Percentiles rank a stretch among this genome's conserved stretches.
These are phyloP conservation scores for Drosophila sturtevanti DNA, from an alignment of 1,140 invertebrate species.

Conservation along the genomic window DNA sequence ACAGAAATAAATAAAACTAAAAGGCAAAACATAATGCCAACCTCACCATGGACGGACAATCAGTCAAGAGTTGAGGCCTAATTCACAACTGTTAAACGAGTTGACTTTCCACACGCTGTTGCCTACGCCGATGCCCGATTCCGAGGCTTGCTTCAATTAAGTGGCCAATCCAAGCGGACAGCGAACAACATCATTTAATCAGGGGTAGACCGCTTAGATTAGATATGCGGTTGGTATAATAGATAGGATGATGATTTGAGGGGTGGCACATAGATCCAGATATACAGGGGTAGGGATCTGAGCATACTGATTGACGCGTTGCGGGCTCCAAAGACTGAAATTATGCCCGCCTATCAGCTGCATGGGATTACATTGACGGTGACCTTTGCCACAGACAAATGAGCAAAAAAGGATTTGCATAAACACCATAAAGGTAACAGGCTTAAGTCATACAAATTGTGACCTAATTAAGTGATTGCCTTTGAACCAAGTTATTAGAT, in stretches of 20 bases:
- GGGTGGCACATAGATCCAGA: background rate
- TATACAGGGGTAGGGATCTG: background rate
- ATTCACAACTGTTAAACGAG: conserved; percentile 26
- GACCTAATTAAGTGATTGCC: background rate
- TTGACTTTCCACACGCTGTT: conserved; percentile 16
- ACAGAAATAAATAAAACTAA: conserved; percentile 22
- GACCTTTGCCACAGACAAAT: conserved; percentile 1
- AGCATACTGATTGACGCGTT: conserved; percentile 6
- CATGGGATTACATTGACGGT: background rate
- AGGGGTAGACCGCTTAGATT: conserved; percentile 36
- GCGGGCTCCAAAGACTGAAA: conserved; percentile 5
- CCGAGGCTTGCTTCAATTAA: conserved; percentile 55
- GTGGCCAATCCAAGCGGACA: conserved; percentile 54
- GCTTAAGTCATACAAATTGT: background rate
- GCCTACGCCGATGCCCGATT: background rate
- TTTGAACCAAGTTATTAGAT: background rate
- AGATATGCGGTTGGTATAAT: conserved; percentile 41
- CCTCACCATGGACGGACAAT: conserved; percentile 43
- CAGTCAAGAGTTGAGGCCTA: conserved; percentile 31
- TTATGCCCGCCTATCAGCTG: conserved; percentile 1
- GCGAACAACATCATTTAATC: conserved; percentile 62
- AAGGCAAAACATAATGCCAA: conserved; percentile 43
- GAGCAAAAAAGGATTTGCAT: background rate
- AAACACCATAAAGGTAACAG: background rate
- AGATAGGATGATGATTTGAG: background rate